A percentile compares a stretch with the other conserved stretches of the same genome.
These are phyloP conservation scores for Lasioglossum albipes DNA, from an alignment of 1,140 invertebrate genomes.

Conservation along the genomic window DNA sequence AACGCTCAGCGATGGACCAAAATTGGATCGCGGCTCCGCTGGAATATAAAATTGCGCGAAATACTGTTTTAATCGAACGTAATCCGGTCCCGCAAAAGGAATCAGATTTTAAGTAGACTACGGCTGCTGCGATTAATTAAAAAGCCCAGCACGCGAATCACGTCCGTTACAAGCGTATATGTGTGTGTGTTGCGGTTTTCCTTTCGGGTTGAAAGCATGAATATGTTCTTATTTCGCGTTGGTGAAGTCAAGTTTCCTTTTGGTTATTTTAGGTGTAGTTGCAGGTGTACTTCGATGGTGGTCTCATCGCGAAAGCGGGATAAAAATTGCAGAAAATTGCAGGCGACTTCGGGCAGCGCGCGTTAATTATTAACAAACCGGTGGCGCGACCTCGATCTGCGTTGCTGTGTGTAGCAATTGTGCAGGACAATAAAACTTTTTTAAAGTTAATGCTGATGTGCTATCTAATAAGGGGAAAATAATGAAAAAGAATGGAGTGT, in stretches of 20 bases:
- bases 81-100: not conserved
- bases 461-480: too few species aligned
- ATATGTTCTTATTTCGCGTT: not conserved
- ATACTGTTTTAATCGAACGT: not conserved
- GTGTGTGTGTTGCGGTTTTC: not conserved
- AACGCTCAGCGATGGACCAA: not conserved
- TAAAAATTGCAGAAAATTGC: constrained; percentile 29
- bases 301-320: not conserved
- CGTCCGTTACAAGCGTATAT: not conserved
- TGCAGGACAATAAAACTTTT: too few species aligned
- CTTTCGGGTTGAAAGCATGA: not conserved
- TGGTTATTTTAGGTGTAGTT: not conserved
- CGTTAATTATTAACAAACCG: constrained; percentile 31
- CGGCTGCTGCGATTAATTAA: not conserved
- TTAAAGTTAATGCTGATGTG: too few species aligned
- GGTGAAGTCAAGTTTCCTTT: not conserved
- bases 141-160: not conserved
- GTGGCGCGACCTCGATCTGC: not conserved
- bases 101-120: not conserved
- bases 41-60: not conserved
- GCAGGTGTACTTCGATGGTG: not conserved
- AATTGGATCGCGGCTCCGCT: not conserved
- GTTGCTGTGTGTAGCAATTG: not conserved
- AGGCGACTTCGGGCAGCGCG: not conserved
- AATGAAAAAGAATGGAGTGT: too few species aligned